Percentiles rank a stretch among this genome's conserved stretches.
Conservation (phyloP, 2,113 vertebrate genomes). For the Rhinolophus ferrumequinum region DNA sequence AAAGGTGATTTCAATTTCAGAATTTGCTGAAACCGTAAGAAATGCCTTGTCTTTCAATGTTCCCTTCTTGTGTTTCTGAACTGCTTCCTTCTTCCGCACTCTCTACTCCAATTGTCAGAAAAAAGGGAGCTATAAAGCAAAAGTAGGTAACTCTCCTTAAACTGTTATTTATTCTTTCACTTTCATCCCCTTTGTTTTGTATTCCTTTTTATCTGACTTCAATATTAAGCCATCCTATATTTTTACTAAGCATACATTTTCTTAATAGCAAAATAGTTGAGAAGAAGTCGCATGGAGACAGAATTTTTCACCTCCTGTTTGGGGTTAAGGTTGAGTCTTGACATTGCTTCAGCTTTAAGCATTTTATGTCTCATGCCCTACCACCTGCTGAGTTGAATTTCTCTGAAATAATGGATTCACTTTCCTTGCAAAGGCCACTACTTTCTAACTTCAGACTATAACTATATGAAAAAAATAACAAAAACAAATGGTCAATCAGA, state of each 20-base stretch:
- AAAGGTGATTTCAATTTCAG: neutral
- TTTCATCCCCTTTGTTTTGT: neutral
- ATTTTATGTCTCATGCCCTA: neutral
- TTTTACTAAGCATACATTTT: neutral
- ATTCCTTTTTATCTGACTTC: neutral
- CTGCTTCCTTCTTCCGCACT: neutral
- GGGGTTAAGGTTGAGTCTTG: neutral
- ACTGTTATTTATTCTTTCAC: neutral
- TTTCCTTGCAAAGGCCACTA: neutral
- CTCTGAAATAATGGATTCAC: conserved; percentile 44
- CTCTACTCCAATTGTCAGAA: neutral
- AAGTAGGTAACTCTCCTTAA: neutral
- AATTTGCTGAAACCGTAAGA: neutral
- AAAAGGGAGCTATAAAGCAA: neutral
- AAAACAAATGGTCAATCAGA: neutral
- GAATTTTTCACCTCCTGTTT: neutral
- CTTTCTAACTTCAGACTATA: neutral
- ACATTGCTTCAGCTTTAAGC: neutral
- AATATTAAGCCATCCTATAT: neutral
- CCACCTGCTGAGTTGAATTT: neutral
- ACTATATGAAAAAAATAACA: neutral
- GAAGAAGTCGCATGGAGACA: neutral
- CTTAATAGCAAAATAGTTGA: neutral
- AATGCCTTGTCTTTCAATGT: neutral
- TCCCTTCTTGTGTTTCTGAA: neutral